Base-by-base conservation (phyloP, 1,140 invertebrate species). In the Calliopsis andreniformis region DNA sequence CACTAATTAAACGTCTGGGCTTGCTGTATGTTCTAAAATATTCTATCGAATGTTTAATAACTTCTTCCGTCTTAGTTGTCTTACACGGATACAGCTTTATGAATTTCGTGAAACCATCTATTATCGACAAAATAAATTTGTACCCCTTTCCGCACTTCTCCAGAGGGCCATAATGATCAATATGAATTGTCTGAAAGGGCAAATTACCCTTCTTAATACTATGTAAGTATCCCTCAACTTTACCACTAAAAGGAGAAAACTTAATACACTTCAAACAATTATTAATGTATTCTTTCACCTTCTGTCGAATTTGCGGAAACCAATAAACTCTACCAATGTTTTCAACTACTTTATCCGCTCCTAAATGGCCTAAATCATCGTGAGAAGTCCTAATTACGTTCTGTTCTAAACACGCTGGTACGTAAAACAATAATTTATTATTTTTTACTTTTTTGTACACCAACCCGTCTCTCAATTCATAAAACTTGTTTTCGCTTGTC, bases 141-240 rank as follows among this genome's bases (percentile, higher is more conserved):
- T 71, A 30, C 3, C 55, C 39, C 18, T 69, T 32, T 1, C 5
- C 20, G 12, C 66, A 71, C 56, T 76, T 63, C 16, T 81, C 69
- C n/a, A 87, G 14, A 78, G 85, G 86, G 3, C 82, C 85, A n/a
- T 78, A 80, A 81, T 88, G 59, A 30, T 67, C 39, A 43, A 78
- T 35, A 35, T 59, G 53, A 45, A 58, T n/a, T 16, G 55, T 59
- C 28, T 64, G 7, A 45, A 80, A 78, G 1, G 75, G 68, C 7
- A 45, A 2, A 42, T 72, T 28, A 16, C 55, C 68, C 30, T 78
- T 77, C 0, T n/a, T 0, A 0, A 76, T n/a, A 23, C 43, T 32
- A 61, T 82, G 76, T 16, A 85, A 66, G 14, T n/a, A 20, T 1
- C 35, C 56, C 30, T 58, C 6, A 0, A 7, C 12, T 58, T 39